Evolutionary conservation across 2,888 invertebrate genomes (phyloP), one percentile per base, ranked within the genome.

Genomic region (Troglohyphantes excavatus): DNA sequence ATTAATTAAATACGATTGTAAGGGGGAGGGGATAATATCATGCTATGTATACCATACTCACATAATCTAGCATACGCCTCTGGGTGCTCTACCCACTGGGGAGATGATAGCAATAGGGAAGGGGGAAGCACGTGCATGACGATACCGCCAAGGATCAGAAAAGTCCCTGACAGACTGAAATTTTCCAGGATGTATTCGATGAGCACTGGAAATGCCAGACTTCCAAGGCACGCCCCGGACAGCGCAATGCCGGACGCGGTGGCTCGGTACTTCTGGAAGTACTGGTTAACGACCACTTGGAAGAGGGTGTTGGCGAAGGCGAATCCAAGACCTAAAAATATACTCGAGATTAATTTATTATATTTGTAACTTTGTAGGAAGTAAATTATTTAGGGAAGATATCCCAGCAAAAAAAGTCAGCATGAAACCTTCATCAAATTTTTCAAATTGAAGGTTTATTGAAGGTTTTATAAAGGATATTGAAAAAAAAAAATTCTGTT

Each of bases 241-340:
- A 85, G 33, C 1, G 85, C 85, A 1, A 85, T 53, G 3, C 85
- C 85, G 17, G 76, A 76, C 0, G 76, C 85, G 23, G 76, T 76
- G n/a, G 76, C 85, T 29, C 76, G n/a, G 39, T 85, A 27, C 21
- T 85, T 85, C 68, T 67, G 29, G 61, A 85, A 85, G 26, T 68
- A 85, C 46, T 76, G 76, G 26, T 76, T 68, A 9, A 85, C 67
- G 0, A 76, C 26, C 7, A 85, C 68, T 59, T 68, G 68, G 61
- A 68, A 53, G 17, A 85, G 46, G 2, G 76, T 85, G 29, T 67
- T 76, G 0, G 68, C 67, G 13, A 85, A 46, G 21, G 76, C 33
- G n/a, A 68, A 65, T 21, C 85, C 85, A 3, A 85, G 19, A 23
- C 76, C 85, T 85, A 11, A 68, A 53, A 27, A 39, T 39, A n/a